Percentiles rank a stretch among this genome's conserved stretches.
Conservation (phyloP, 1,140 invertebrate species). For the Daktulosphaira vitifoliae region DNA sequence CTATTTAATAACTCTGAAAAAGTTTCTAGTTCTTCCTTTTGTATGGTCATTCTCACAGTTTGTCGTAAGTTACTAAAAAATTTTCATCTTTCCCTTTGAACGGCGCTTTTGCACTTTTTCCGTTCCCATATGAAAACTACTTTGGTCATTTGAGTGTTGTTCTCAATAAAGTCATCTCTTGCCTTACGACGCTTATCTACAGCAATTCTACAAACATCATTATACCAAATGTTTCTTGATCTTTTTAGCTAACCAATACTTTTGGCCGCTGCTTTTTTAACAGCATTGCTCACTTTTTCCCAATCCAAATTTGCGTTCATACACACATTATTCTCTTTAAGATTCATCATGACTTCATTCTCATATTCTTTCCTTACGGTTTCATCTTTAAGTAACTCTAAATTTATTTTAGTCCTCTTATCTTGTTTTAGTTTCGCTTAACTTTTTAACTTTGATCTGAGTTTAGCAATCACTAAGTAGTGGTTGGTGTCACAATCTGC, state of each 20-base stretch:
- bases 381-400: background rate
- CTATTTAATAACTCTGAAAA: background rate
- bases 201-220: background rate
- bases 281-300: background rate
- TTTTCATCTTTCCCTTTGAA: background rate
- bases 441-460: background rate
- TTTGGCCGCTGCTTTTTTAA: background rate
- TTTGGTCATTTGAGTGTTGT: background rate
- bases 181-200: background rate
- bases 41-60: background rate
- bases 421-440: background rate
- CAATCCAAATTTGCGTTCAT: background rate
- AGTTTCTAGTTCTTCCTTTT: background rate
- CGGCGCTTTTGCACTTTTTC: background rate
- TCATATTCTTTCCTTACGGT: background rate
- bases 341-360: too few relatives aligned
- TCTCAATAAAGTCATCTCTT: background rate
- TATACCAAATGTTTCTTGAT: slow-evolving; percentile 1
- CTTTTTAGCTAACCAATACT: background rate
- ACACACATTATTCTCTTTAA: background rate
- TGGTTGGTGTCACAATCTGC: slow-evolving; percentile 34
- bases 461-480: slow-evolving; percentile 21
- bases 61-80: background rate
- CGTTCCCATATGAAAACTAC: background rate
- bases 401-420: background rate